Conservation (phyloP, 2,888 invertebrate species). For the Microctonus aethiopoides region DNA sequence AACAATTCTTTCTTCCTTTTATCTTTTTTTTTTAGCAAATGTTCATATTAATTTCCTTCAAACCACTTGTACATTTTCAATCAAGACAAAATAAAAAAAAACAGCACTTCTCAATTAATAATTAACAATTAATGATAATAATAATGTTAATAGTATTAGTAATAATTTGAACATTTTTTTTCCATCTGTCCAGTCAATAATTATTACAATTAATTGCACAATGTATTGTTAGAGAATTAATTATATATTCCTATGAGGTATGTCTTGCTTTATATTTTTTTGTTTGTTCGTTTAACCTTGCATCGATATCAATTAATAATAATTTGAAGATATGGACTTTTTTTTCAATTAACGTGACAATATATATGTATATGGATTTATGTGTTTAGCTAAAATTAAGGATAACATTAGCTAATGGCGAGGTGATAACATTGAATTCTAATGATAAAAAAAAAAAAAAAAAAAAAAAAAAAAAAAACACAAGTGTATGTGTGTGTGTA, state of each 20-base stretch:
- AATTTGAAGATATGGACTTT: conserved; percentile 17
- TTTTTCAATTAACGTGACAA: not conserved
- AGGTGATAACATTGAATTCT: conserved; percentile 1
- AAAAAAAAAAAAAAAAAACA: too few relatives aligned
- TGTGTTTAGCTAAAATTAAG: not conserved
- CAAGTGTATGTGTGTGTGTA: not conserved
- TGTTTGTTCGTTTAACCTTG: conserved; percentile 16
- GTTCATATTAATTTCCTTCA: too few relatives aligned
- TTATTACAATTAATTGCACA: conserved; percentile 42
- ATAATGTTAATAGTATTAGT: not conserved
- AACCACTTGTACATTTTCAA: not conserved
- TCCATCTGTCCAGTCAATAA: conserved; percentile 29
- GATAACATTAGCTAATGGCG: not conserved
- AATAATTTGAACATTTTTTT: conserved; percentile 6
- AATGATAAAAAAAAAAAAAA: too few relatives aligned
- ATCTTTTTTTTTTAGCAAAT: not conserved
- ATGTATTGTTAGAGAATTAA: conserved; percentile 40
- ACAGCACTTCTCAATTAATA: not conserved
- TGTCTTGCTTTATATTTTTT: conserved; percentile 47
- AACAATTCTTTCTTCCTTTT: not conserved
- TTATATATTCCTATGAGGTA: conserved; percentile 51
- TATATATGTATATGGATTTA: not conserved
- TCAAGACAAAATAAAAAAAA: too few relatives aligned
- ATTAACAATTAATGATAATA: not conserved
- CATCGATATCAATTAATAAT: conserved; percentile 28